Evolutionary conservation across 2,113 vertebrate species (phyloP).

Genomic region (Heterotilapia buettikoferi): DNA sequence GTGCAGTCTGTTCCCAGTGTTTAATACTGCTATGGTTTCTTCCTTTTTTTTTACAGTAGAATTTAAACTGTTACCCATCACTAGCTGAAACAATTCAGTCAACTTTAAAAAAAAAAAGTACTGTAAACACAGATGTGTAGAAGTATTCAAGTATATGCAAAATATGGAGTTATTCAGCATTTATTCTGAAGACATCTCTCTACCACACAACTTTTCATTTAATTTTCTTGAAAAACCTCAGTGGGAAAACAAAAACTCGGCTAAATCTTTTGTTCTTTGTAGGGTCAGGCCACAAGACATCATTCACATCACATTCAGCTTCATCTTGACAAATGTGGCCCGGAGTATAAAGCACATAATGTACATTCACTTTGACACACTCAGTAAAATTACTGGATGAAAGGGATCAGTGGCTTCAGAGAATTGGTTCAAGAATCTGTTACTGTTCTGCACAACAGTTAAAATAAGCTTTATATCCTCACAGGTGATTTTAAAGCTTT

Average conservation of each 20-base stretch:
- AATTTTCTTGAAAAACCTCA: background rate
- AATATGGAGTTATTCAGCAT: background rate
- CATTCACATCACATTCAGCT: background rate
- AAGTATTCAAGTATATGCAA: background rate
- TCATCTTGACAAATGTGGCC: background rate
- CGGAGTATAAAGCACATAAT: rapidly evolving
- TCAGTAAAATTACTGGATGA: background rate
- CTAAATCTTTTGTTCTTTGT: background rate
- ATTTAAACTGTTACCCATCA: background rate
- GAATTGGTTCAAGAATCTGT: background rate
- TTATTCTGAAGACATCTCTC: background rate
- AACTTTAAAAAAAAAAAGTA: no score
- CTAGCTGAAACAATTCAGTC: background rate
- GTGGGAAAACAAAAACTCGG: background rate
- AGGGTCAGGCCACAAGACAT: background rate
- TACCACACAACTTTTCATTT: background rate
- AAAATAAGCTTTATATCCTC: background rate
- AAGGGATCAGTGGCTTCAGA: background rate
- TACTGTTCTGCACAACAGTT: background rate
- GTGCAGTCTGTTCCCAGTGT: background rate
- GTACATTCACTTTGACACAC: background rate
- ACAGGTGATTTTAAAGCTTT: background rate
- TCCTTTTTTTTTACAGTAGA: background rate
- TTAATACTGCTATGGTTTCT: background rate
- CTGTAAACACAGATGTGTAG: background rate